A percentile compares a stretch with the other conserved stretches of the same genome.
phyloP scores from a whole-genome alignment of 1,140 invertebrate genomes.

The Camponotus pennsylvanicus region DNA sequence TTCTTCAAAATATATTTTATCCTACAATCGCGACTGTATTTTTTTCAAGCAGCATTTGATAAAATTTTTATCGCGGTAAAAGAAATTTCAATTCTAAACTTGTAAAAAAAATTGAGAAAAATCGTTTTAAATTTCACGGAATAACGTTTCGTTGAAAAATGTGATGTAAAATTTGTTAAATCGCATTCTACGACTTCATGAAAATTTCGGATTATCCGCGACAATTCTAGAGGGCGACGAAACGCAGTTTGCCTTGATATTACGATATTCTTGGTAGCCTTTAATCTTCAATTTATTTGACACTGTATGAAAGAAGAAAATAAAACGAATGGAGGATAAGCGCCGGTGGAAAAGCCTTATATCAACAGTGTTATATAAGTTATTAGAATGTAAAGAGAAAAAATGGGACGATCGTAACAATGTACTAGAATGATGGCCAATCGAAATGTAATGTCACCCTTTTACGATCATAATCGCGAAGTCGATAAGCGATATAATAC shows the following conservation, averaged over 20 bases:
- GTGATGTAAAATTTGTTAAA: background rate
- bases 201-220: background rate
- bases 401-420: slow-evolving; percentile 35
- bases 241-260: slow-evolving; percentile 5
- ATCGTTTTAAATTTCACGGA: background rate
- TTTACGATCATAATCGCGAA: background rate
- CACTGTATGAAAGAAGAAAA: background rate
- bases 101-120: background rate
- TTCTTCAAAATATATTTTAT: background rate
- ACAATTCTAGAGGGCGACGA: slow-evolving; percentile 2
- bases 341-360: slow-evolving; percentile 15
- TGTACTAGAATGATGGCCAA: slow-evolving; percentile 25
- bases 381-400: slow-evolving; percentile 49
- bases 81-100: background rate
- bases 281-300: slow-evolving; percentile 61
- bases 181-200: background rate
- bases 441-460: slow-evolving; percentile 7
- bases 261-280: background rate
- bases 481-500: slow-evolving; percentile 19
- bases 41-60: background rate
- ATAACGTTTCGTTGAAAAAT: background rate
- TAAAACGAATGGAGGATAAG: slow-evolving; percentile 25
- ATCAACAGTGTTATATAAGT: slow-evolving; percentile 30
- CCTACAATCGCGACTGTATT: background rate
- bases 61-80: background rate